A percentile compares a stretch with the other conserved stretches of the same genome.
Conservation (phyloP, 2,113 vertebrate genomes). For the Dromiciops gliroides region DNA sequence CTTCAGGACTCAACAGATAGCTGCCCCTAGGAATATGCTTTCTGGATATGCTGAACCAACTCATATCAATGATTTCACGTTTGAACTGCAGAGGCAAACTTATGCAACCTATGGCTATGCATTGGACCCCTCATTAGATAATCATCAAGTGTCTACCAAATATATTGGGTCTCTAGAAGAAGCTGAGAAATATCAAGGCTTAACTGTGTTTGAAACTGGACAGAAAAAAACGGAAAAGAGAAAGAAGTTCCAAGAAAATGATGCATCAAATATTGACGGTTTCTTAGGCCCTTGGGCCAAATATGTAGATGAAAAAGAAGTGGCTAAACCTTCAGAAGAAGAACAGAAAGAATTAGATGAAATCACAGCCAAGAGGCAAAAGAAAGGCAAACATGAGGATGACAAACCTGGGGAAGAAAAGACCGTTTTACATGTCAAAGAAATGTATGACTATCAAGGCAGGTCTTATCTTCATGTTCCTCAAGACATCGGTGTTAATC, state of each 20-base stretch:
- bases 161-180: no score
- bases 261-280: conserved; percentile 94
- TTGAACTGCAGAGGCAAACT: conserved; percentile 97
- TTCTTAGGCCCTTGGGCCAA: conserved; percentile 99
- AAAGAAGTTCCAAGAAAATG: conserved; percentile 96
- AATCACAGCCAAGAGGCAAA: conserved; percentile 97
- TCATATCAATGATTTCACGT: conserved; percentile 99
- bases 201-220: conserved; percentile 96
- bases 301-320: conserved; percentile 95
- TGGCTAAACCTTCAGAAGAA: conserved; percentile 96
- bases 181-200: no score
- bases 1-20: conserved; percentile 95
- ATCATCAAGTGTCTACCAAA: no score
- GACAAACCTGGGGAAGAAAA: conserved; percentile 97
- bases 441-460: conserved; percentile 99
- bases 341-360: conserved; percentile 98
- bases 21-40: conserved; percentile 97
- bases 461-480: conserved; percentile 97
- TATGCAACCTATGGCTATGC: conserved; percentile 97
- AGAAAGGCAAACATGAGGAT: conserved; percentile 95
- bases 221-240: conserved; percentile 94
- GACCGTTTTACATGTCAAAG: conserved; percentile 97
- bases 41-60: conserved; percentile 97
- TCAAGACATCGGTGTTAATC: conserved; percentile 97
- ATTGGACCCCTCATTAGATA: no score